phyloP scores from a whole-genome alignment of 2,113 vertebrate genomes.

The Athene noctua region DNA sequence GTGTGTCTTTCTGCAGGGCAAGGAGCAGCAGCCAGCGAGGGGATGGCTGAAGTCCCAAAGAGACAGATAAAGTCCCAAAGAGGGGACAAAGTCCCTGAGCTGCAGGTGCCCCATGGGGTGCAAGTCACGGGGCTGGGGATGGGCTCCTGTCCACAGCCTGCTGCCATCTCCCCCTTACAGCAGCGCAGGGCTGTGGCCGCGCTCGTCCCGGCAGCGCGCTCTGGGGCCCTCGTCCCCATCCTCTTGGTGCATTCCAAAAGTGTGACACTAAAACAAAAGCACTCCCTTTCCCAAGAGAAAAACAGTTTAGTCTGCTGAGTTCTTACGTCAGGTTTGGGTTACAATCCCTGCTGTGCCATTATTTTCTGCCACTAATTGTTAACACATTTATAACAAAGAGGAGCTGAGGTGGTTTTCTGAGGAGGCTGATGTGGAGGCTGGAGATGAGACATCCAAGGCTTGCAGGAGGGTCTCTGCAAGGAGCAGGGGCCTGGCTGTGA shows the following conservation, averaged over 20 bases:
- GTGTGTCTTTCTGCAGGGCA: neutral
- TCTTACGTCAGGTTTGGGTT: neutral
- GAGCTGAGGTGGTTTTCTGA: neutral
- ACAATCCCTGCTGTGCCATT: too few species aligned
- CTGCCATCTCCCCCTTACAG: neutral
- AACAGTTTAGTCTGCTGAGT: neutral
- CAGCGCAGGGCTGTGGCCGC: rapidly evolving
- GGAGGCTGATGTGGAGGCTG: neutral
- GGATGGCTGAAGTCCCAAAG: neutral
- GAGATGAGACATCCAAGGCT: neutral
- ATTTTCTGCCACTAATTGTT: neutral
- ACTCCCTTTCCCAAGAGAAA: neutral
- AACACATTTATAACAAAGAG: neutral
- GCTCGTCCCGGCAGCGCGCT: neutral
- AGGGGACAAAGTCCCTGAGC: neutral
- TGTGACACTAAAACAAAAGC: neutral
- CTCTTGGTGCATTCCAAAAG: neutral
- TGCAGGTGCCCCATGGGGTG: neutral
- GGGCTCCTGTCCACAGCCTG: rapidly evolving
- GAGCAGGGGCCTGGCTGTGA: neutral
- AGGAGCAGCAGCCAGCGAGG: neutral
- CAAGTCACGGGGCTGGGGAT: neutral
- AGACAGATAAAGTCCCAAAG: neutral
- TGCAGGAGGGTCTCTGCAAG: neutral
- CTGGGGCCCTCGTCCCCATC: neutral